Evolutionary conservation across 2,113 vertebrate species (phyloP), one percentile per base, ranked within the genome.

Genomic region (Pituophis catenifer): DNA sequence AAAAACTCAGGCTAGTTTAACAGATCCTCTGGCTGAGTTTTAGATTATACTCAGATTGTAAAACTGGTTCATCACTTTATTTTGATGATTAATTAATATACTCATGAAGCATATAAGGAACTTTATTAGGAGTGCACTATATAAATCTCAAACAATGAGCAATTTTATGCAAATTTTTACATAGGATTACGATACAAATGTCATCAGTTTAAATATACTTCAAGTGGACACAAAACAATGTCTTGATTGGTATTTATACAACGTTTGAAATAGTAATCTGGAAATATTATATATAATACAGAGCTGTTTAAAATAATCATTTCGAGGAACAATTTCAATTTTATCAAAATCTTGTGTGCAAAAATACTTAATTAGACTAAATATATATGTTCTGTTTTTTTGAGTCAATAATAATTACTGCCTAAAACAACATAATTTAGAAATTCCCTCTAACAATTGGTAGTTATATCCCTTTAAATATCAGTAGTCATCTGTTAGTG

Each of bases 231-330:
- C 33, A 88, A 93, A 94, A 13, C 5, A 50, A 52, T 75, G 0
- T 53, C 55, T 93, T 90, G 93, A 52, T 23, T 86, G 94, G 57
- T n/a, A 75, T 21, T 88, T 91, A 0, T 5, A 11, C 92, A 87
- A 93, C 70, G 24, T 52, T 59, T 65, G 91, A 88, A 85, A 92
- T 29, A 24, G n/a, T 38, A 75, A 94, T 57, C 33, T 11, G 15
- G 15, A 93, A 94, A 92, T 62, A 13, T 89, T 89, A 17, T 93
- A 94, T 91, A 88, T 53, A 90, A 88, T 94, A 65, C 85, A 90
- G 53, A 62, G 19, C 90, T 96, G 50, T 89, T 89, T 93, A 54
- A 92, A 92, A 93, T 75, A 48, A 52, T 21, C 9, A 29, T 33
- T 50, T 29, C 65, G 3, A 54, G 53, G 70, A 23, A 70, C n/a